phyloP scores from a whole-genome alignment of 2,797 vertebrate species.

The Poecile montanus region DNA sequence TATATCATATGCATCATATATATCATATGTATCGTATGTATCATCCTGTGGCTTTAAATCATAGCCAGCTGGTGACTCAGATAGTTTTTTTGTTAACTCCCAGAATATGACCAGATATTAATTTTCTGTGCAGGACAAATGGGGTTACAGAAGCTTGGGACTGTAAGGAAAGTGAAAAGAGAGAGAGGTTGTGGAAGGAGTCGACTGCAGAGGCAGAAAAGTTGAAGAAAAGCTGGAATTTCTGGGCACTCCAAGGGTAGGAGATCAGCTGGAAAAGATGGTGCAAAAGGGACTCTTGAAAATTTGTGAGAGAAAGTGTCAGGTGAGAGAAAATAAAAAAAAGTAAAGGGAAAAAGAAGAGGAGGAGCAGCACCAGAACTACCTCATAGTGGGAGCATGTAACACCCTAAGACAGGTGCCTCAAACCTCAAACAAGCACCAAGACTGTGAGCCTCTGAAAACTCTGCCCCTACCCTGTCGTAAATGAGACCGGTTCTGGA shows the following conservation, averaged over 20 bases:
- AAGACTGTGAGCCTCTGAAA: slow-evolving; percentile 23
- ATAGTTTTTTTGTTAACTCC: not conserved
- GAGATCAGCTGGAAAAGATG: not conserved
- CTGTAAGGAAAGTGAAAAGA: not conserved
- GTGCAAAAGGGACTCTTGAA: not conserved
- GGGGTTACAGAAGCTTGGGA: not conserved
- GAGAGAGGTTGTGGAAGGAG: not conserved
- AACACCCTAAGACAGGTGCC: slow-evolving; percentile 55
- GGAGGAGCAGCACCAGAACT: not conserved
- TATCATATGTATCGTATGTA: not conserved
- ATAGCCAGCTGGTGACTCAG: not conserved
- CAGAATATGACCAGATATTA: not conserved
- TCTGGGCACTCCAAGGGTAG: not conserved
- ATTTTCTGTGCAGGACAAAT: not conserved
- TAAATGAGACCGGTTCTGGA: slow-evolving; percentile 48
- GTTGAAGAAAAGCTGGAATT: not conserved
- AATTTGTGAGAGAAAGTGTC: not conserved
- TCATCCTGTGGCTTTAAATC: not conserved
- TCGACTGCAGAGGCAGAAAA: not conserved
- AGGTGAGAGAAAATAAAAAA: not conserved
- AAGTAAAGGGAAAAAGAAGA: not conserved
- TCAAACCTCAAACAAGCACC: slow-evolving; percentile 35
- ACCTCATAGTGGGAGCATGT: not conserved
- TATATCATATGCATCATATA: not conserved
- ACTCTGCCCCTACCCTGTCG: not conserved